These are phyloP conservation scores for Periophthalmus magnuspinnatus DNA, from an alignment of 2,797 vertebrate species.

Conservation along the genomic window DNA sequence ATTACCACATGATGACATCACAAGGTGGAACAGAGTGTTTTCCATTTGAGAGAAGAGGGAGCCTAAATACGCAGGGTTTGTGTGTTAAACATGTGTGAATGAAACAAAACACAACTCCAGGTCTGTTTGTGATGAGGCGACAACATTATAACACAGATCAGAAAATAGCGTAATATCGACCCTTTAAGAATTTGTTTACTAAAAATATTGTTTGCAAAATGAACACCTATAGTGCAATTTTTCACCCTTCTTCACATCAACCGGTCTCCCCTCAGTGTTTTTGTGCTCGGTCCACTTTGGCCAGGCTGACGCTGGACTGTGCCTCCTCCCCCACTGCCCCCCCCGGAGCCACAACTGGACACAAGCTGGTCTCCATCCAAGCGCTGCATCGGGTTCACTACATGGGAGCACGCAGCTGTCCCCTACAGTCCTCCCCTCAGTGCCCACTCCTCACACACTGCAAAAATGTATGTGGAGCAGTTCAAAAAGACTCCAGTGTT, in stretches of 20 bases:
- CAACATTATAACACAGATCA: too few species aligned
- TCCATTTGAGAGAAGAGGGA: too few species aligned
- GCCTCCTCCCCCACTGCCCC: conserved; percentile 30
- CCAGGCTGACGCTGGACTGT: conserved; percentile 32
- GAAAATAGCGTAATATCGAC: too few species aligned
- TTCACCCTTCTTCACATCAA: not conserved
- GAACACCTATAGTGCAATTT: too few species aligned
- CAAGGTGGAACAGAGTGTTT: too few species aligned
- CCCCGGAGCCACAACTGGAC: conserved; percentile 69
- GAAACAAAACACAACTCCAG: too few species aligned
- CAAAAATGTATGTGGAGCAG: not conserved
- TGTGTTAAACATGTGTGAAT: too few species aligned
- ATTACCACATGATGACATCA: too few species aligned
- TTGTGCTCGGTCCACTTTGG: conserved; percentile 15
- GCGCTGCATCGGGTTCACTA: conserved; percentile 72
- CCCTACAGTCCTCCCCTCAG: conserved; percentile 52
- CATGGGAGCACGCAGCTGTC: conserved; percentile 71
- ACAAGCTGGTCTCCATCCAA: conserved; percentile 75
- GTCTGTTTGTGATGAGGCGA: too few species aligned
- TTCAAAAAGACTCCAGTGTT: not conserved
- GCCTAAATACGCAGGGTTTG: too few species aligned
- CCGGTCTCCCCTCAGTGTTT: conserved; percentile 14
- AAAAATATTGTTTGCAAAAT: too few species aligned
- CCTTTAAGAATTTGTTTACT: too few species aligned
- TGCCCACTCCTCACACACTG: conserved; percentile 18